These are phyloP conservation scores for Bothrops jararaca DNA, from an alignment of 2,113 vertebrate species.

Conservation along the genomic window DNA sequence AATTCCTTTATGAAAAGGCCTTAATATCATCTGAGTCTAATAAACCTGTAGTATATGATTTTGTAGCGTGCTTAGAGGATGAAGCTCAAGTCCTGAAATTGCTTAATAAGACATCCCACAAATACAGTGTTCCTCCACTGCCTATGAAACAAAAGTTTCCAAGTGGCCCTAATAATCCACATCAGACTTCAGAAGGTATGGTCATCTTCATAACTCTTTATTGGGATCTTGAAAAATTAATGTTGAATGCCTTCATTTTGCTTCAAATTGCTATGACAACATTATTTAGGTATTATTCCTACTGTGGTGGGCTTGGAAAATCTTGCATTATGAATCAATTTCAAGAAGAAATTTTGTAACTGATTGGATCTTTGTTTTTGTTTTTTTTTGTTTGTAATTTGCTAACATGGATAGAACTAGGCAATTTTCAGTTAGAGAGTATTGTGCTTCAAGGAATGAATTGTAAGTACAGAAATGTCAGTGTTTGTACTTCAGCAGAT, in stretches of 20 bases:
- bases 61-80: constrained; percentile 86
- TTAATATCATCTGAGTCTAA: constrained; percentile 75
- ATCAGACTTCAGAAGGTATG: constrained; percentile 62
- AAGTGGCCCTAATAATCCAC: constrained; percentile 37
- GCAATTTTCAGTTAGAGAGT: neutral
- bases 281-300: neutral
- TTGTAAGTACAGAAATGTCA: neutral
- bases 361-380: neutral
- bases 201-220: neutral
- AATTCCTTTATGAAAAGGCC: constrained; percentile 85
- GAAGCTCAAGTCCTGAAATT: constrained; percentile 77
- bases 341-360: neutral
- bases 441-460: neutral
- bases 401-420: neutral
- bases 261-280: neutral
- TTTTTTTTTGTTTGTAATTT: neutral
- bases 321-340: neutral
- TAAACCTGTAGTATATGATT: constrained; percentile 86
- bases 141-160: constrained; percentile 55
- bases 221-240: neutral
- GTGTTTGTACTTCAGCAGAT: neutral
- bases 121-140: constrained; percentile 79
- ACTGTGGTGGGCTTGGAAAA: neutral
- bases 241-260: neutral
- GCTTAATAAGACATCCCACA: constrained; percentile 80